A percentile compares a stretch with the other conserved stretches of the same genome.
Evolutionary conservation across 2,797 vertebrate genomes (phyloP).

Genomic region (Myoxocephalus aenaeus): DNA sequence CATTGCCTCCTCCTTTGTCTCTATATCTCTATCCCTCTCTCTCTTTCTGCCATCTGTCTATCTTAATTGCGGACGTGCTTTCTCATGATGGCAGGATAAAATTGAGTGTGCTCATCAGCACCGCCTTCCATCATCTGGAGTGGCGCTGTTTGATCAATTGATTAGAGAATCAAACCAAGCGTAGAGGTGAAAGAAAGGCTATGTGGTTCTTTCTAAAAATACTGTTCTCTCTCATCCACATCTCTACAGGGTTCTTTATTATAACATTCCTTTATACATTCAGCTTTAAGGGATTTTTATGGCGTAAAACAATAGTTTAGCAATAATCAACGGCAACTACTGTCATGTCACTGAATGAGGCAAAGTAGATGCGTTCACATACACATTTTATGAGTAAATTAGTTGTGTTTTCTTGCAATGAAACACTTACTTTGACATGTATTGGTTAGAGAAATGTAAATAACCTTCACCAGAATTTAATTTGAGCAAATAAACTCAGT

Average conservation of each 20-base stretch:
- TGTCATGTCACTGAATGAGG: neutral
- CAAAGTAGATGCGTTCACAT: neutral
- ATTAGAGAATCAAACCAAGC: constrained; percentile 74
- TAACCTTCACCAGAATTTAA: constrained; percentile 30
- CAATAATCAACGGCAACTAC: neutral
- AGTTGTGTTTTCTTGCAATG: neutral
- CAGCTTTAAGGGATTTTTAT: neutral
- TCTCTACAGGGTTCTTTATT: constrained; percentile 21
- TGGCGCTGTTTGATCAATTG: constrained; percentile 75
- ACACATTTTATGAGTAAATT: neutral
- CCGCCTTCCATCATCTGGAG: constrained; percentile 72
- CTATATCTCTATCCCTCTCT: constrained; percentile 59
- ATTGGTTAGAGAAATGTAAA: constrained; percentile 43
- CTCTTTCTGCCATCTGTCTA: constrained; percentile 72
- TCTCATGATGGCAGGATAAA: constrained; percentile 65
- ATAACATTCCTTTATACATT: constrained; percentile 1
- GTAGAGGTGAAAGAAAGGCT: constrained; percentile 62
- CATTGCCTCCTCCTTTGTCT: constrained; percentile 47
- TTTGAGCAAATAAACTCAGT: constrained; percentile 23
- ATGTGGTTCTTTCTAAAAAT: constrained; percentile 61
- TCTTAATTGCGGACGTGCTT: constrained; percentile 75
- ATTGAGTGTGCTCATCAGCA: constrained; percentile 69
- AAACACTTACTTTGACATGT: neutral
- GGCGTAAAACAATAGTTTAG: neutral
- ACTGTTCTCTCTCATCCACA: constrained; percentile 24